Evolutionary conservation across 2,888 invertebrate genomes (phyloP), one percentile per base, ranked within the genome.

Genomic region (Hedychridium roseum): DNA sequence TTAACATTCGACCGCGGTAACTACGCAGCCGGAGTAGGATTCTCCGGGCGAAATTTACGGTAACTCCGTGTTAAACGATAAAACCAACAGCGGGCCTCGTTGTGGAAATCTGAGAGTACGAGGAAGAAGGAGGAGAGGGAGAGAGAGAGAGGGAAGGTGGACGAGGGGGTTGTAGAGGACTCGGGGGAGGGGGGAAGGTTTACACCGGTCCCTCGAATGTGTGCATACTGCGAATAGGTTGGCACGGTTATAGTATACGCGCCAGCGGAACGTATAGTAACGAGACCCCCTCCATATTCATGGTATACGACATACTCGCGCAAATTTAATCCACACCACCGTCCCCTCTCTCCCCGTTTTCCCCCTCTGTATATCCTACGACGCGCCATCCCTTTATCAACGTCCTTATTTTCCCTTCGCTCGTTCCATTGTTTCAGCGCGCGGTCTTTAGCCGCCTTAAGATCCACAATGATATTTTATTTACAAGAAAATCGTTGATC

Each of bases 281-380:
- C 72, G 71, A 73, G 70, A 67, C 64, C n/a, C n/a, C 61, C 68
- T 77, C 71, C 76, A 76, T 77, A 77, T 77, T 77, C 77, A 77
- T 77, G 68, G 67, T 68, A 61, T 63, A 65, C 67, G 61, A 69
- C 67, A 70, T 67, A 70, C 70, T 70, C 62, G 64, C 65, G 61
- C 68, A 72, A 75, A 76, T 76, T 74, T 74, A 76, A 76, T 74
- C 68, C 70, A 65, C 54, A 11, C 26, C 17, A 34, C 32, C 45
- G 37, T 40, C 36, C 35, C 14, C 41, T 50, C 30, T 40, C 34
- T 31, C 18, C 31, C 38, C 34, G 26, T 14, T n/a, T 17, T 31
- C 44, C 3, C 17, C n/a, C 16, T 30, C 43, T 44, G 40, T 42
- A 6, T 23, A 23, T 23, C 23, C 23, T 23, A 9, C n/a, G 23